phyloP scores from a whole-genome alignment of 2,113 vertebrate species.

The Cyanoramphus novaezelandiae region DNA sequence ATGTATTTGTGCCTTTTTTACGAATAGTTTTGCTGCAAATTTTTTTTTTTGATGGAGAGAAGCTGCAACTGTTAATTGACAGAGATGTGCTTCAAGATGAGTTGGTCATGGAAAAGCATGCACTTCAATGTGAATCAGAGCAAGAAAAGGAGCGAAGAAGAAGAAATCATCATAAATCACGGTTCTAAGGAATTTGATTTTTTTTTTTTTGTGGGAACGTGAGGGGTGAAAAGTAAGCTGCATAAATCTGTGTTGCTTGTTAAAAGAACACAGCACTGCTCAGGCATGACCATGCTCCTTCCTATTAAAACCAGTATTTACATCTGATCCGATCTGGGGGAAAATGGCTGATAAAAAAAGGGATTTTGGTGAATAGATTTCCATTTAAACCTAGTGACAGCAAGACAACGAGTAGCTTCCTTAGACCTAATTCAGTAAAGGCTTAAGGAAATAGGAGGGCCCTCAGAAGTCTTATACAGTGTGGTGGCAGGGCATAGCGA shows the following conservation, averaged over 20 bases:
- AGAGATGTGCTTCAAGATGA: background rate
- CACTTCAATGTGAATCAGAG: background rate
- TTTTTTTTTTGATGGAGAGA: background rate
- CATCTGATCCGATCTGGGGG: background rate
- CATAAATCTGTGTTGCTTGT: background rate
- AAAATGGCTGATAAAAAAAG: background rate
- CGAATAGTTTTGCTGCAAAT: background rate
- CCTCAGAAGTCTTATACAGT: background rate
- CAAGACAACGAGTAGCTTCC: background rate
- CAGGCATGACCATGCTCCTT: background rate
- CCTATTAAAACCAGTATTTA: background rate
- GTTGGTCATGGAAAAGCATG: background rate
- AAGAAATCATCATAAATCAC: background rate
- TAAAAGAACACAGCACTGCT: background rate
- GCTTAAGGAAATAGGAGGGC: slow-evolving; percentile 5
- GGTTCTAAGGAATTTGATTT: background rate
- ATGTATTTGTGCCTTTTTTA: background rate
- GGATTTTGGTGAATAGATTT: background rate
- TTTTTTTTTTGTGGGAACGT: background rate
- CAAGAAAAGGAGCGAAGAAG: background rate
- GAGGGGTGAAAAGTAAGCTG: background rate
- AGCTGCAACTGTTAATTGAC: background rate
- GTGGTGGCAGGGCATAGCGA: accelerated
- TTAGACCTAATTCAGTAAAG: background rate
- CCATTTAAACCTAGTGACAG: slow-evolving; percentile 3